Evolutionary conservation across 2,797 vertebrate species (phyloP), one percentile per base, ranked within the genome.

Genomic region (Syngnathus acus): DNA sequence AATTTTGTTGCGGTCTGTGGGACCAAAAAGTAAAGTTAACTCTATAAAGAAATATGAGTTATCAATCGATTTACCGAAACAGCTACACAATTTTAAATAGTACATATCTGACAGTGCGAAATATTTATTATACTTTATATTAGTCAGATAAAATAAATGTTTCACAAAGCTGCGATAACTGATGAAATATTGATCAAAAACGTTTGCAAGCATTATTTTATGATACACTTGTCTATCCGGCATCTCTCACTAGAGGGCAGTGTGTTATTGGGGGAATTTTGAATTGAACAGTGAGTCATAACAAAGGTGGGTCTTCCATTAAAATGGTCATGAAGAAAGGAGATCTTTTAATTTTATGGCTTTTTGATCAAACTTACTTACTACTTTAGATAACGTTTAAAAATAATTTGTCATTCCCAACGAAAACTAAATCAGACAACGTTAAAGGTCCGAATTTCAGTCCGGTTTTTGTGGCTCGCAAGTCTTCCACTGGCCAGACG

Each of bases 181-280:
- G 9, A 26, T 21, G 9, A 62, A 45, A 6, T 10, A 40, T 62
- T 42, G 19, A 21, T 14, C 39, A 59, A 40, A 45, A 16, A 16
- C 11, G 11, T 11, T 14, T n/a, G 4, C 21, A 9, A 61, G 32
- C 3, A 23, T 57, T 62, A 37, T 66, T 23, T 5, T 32, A 47
- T 57, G 26, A 32, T 32, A 32, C 26, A 32, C 26, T 32, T 32
- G 50, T 9, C 13, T 4, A 19, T 40, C 37, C 8, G 55, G 37
- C 5, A 6, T 62, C 43, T 38, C 62, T 68, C 84, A 79, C 72
- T 53, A 86, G 86, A 76, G 77, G 83, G 79, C 84, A 86, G 80
- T 53, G 66, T 13, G 26, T 76, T 72, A 82, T 57, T 45, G 39
- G 1, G 2, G 54, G 40, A 16, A 1, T 23, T 16, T 3, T 2